These are phyloP conservation scores for Huso huso DNA, from an alignment of 2,797 vertebrate species.

Conservation along the genomic window DNA sequence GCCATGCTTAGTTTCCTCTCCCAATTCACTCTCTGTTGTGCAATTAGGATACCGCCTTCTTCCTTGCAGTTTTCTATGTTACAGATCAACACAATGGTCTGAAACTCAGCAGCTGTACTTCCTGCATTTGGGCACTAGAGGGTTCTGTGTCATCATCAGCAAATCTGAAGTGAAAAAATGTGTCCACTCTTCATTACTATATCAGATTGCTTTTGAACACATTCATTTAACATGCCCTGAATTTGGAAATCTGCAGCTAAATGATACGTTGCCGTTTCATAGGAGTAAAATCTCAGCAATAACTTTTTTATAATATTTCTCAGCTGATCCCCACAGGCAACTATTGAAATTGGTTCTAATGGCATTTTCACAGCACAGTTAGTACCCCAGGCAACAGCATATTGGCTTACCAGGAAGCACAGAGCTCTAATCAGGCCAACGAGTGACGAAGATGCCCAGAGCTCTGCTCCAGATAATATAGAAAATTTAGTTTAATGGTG, in stretches of 20 bases:
- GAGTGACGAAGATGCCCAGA: too few species aligned
- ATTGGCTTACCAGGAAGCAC: background rate
- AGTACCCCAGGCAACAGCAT: background rate
- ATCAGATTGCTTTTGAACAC: background rate
- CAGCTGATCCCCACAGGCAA: background rate
- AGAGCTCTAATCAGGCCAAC: too few species aligned
- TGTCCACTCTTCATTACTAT: background rate
- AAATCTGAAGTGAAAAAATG: background rate
- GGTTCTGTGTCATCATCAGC: background rate
- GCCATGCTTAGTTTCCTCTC: background rate
- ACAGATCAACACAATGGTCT: too few species aligned
- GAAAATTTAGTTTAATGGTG: background rate
- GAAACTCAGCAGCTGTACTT: background rate
- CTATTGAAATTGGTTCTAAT: background rate
- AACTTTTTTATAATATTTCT: background rate
- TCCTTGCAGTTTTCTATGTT: too few species aligned
- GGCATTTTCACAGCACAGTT: background rate
- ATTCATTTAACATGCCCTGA: background rate
- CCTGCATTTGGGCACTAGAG: background rate
- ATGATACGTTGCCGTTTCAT: background rate
- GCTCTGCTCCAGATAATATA: conserved; percentile 8
- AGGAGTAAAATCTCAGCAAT: background rate
- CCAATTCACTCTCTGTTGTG: conserved; percentile 7
- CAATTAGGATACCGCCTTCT: too few species aligned
- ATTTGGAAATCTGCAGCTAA: background rate